A percentile compares a stretch with the other conserved stretches of the same genome.
phyloP scores from a whole-genome alignment of 2,797 vertebrate species.

The Manis pentadactyla region DNA sequence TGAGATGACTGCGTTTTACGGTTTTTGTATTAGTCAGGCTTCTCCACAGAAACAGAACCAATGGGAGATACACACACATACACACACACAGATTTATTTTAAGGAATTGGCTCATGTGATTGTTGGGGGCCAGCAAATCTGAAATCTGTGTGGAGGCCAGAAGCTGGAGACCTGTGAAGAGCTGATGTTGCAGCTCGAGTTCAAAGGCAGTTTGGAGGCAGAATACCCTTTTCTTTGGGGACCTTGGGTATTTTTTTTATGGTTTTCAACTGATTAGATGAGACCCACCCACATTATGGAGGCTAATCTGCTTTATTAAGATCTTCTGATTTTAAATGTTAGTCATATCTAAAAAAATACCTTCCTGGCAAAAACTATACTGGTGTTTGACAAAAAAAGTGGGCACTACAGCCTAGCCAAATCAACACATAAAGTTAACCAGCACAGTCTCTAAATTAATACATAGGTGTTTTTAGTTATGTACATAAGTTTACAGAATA shows the following conservation, averaged over 20 bases:
- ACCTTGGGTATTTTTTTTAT: not conserved
- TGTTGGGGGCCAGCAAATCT: not conserved
- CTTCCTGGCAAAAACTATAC: not conserved
- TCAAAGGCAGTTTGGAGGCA: not conserved
- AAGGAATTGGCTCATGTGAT: not conserved
- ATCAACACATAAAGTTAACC: not conserved
- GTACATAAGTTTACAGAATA: conserved; percentile 61
- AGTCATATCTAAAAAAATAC: not conserved
- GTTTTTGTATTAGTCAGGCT: not conserved
- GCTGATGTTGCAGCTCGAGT: not conserved
- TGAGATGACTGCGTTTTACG: conserved; percentile 32
- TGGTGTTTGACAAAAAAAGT: conserved; percentile 1
- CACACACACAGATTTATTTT: not conserved
- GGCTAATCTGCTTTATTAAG: not conserved
- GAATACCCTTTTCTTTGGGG: not conserved
- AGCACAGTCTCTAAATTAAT: conserved; percentile 54
- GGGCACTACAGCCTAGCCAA: not conserved
- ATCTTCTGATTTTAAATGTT: not conserved
- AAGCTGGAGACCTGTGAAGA: not conserved
- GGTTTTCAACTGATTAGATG: not conserved
- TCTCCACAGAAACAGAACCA: not conserved
- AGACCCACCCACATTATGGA: not conserved
- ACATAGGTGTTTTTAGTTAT: conserved; percentile 57
- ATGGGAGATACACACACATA: not conserved
- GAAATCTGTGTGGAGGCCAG: not conserved